A percentile compares a stretch with the other conserved stretches of the same genome.
phyloP scores from a whole-genome alignment of 2,888 invertebrate species.

The Noctua pronuba region DNA sequence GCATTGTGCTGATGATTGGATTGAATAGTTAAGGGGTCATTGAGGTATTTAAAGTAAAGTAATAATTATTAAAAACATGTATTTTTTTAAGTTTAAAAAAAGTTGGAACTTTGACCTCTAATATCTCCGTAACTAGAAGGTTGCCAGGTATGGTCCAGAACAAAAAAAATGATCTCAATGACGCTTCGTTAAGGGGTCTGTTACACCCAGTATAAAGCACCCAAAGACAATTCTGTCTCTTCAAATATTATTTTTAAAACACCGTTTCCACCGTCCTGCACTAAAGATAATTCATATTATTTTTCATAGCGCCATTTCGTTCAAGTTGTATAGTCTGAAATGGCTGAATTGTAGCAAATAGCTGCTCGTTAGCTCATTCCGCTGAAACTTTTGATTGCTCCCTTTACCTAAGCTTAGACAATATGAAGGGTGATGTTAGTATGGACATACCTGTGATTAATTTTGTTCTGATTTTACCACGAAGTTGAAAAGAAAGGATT shows the following conservation, averaged over 20 bases:
- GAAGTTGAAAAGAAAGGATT: neutral
- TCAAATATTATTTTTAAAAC: conserved; percentile 19
- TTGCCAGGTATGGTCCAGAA: too few relatives aligned
- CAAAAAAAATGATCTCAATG: too few relatives aligned
- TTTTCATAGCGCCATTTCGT: conserved; percentile 52
- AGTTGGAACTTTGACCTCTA: too few relatives aligned
- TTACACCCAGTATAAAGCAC: too few relatives aligned
- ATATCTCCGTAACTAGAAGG: too few relatives aligned
- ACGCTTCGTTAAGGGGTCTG: too few relatives aligned
- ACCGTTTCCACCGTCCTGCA: neutral
- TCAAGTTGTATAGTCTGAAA: conserved; percentile 49
- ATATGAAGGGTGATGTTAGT: conserved; percentile 45
- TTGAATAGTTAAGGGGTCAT: too few relatives aligned
- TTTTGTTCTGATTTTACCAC: neutral
- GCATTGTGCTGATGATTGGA: too few relatives aligned
- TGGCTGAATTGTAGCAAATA: conserved; percentile 71
- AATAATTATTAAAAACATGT: too few relatives aligned
- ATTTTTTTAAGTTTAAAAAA: too few relatives aligned
- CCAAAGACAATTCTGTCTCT: neutral
- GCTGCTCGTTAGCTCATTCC: conserved; percentile 76
- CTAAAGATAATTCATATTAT: conserved; percentile 49
- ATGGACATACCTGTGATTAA: conserved; percentile 17
- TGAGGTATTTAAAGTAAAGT: too few relatives aligned
- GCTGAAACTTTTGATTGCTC: conserved; percentile 67
- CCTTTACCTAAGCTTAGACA: conserved; percentile 66